phyloP scores from a whole-genome alignment of 1,140 invertebrate species.

The Macrocentrus cingulum region DNA sequence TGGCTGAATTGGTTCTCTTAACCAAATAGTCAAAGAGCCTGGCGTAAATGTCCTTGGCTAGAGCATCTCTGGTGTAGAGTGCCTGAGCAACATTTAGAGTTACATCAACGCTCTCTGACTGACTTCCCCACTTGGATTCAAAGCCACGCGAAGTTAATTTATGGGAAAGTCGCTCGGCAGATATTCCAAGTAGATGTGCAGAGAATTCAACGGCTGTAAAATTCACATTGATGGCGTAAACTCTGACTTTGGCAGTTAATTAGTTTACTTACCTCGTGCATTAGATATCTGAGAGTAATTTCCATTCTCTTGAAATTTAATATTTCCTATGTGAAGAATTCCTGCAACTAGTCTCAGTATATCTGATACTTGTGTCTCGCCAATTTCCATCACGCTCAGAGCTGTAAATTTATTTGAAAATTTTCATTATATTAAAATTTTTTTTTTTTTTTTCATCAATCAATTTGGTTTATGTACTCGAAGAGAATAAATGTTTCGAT shows the following conservation, averaged over 20 bases:
- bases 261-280: slow-evolving; percentile 61
- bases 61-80: slow-evolving; percentile 67
- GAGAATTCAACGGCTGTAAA: slow-evolving; percentile 68
- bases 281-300: slow-evolving; percentile 69
- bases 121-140: slow-evolving; percentile 75
- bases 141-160: slow-evolving; percentile 70
- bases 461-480: background rate
- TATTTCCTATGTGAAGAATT: slow-evolving; percentile 73
- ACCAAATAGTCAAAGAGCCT: slow-evolving; percentile 74
- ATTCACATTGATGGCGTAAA: background rate
- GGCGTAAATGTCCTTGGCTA: slow-evolving; percentile 72
- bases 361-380: slow-evolving; percentile 61
- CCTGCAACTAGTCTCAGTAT: slow-evolving; percentile 68
- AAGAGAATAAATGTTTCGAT: too few relatives aligned
- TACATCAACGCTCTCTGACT: slow-evolving; percentile 71
- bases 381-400: slow-evolving; percentile 70
- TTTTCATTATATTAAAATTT: too few relatives aligned
- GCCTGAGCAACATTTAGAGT: slow-evolving; percentile 71
- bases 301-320: slow-evolving; percentile 65
- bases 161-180: slow-evolving; percentile 61
- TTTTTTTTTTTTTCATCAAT: background rate
- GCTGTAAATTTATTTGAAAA: too few relatives aligned
- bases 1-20: slow-evolving; percentile 66
- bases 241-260: background rate
- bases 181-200: slow-evolving; percentile 67